Evolutionary conservation across 2,113 vertebrate species (phyloP), one percentile per base, ranked within the genome.

Genomic region (Mus spicilegus): DNA sequence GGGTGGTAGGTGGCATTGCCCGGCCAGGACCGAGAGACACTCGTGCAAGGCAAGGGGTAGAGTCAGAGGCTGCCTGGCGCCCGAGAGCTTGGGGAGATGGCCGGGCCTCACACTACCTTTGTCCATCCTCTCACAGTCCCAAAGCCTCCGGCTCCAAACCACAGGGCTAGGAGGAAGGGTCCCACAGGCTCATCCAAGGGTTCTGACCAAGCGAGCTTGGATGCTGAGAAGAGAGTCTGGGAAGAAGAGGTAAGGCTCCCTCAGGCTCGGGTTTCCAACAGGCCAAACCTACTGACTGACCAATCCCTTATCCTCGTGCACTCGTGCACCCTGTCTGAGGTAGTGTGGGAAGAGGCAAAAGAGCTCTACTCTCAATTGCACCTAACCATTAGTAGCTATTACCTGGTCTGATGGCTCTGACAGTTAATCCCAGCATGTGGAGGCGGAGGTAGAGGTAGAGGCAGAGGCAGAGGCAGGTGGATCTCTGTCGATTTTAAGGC

Each of bases 81-180:
- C 61, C 6, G 13, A 73, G 82, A 49, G 9, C 91, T 86, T 89
- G 89, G 94, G 88, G 80, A 94, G 70, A 54, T 94, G 96, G 93
- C 61, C 92, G 0, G 13, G 89, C 56, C 92, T 93, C 92, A 96
- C 86, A 97, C 91, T 98, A 97, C 98, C 98, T 98, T 98, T 98
- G 75, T 98, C 97, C 98, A 98, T 98, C 69, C 95, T 97, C 87
- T 97, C 93, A 91, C 63, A 91, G 94, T 97, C 86, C 89, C 96
- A 98, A 93, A 96, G 95, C 97, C 97, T 96, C 97, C 33, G 92
- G 95, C 82, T 95, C 88, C 97, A 97, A 94, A 98, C 96, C 98
- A 98, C 96, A 85, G 84, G 95, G 94, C 92, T 92, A 94, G 96
- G 63, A 97, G 67, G 96, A 95, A 89, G 56, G 81, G 81, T 96